Evolutionary conservation across 1,140 invertebrate genomes (phyloP).

Genomic region (Drosophila erecta): DNA sequence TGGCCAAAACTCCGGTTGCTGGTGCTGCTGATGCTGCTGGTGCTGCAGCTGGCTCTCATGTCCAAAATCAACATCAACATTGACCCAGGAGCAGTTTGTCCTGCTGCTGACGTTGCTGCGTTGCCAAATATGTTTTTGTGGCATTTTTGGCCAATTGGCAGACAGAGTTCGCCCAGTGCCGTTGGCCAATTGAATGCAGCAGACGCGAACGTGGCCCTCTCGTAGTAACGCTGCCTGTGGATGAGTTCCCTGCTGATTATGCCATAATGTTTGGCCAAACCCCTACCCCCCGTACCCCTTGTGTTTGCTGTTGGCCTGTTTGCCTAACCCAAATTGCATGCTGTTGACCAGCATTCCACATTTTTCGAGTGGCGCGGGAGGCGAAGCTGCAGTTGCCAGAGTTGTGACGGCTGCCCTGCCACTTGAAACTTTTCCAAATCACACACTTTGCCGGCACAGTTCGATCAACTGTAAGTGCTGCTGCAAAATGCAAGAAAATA

Average conservation of each 20-base stretch:
- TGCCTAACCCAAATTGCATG: constrained; percentile 79
- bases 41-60: constrained; percentile 29
- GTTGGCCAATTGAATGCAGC: constrained; percentile 63
- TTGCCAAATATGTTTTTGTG: constrained; percentile 80
- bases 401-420: constrained; percentile 39
- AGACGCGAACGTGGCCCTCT: constrained; percentile 40
- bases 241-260: constrained; percentile 61
- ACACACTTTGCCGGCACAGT: constrained; percentile 61
- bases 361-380: constrained; percentile 53
- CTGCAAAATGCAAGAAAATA: constrained; percentile 21
- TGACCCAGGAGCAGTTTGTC: constrained; percentile 66
- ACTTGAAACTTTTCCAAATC: constrained; percentile 68
- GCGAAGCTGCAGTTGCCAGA: constrained; percentile 7
- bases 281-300: background rate
- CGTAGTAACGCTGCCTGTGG: constrained; percentile 8
- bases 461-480: constrained; percentile 64
- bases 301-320: constrained; percentile 64
- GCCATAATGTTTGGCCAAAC: constrained; percentile 73
- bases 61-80: constrained; percentile 70
- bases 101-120: constrained; percentile 29
- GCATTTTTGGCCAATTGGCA: constrained; percentile 78
- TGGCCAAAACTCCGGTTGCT: constrained; percentile 29
- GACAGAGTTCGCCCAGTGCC: constrained; percentile 47
- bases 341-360: constrained; percentile 74
- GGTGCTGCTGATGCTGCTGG: background rate